phyloP scores from a whole-genome alignment of 92 coral and sea anemone genomes.

The Galaxea fascicularis region DNA sequence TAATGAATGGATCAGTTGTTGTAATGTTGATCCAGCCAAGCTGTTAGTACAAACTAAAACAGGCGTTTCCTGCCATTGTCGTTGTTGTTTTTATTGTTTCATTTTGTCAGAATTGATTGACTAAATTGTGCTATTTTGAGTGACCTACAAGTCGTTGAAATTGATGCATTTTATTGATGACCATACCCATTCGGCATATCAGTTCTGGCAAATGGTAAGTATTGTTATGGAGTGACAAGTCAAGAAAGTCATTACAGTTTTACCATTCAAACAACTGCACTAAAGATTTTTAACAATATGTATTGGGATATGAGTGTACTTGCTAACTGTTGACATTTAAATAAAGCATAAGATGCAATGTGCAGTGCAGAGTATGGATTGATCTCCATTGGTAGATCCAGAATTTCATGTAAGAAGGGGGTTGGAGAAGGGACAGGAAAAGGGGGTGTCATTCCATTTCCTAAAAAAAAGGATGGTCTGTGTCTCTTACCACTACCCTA shows the following conservation, averaged over 20 bases:
- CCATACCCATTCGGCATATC: neutral
- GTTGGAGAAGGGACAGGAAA: neutral
- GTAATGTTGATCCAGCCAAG: neutral
- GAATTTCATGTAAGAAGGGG: constrained; percentile 12
- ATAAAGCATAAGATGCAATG: constrained; percentile 3
- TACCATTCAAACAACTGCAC: neutral
- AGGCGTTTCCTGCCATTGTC: neutral
- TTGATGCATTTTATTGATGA: neutral
- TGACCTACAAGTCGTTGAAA: no score
- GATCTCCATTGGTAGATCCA: constrained; percentile 7
- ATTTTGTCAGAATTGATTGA: neutral
- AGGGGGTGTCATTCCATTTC: constrained; percentile 10
- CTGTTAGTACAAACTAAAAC: neutral
- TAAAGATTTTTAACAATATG: neutral
- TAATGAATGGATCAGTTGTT: constrained; percentile 9
- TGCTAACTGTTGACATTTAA: constrained; percentile 5
- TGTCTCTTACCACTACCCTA: no score
- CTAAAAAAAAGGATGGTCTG: neutral
- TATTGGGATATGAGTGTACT: constrained; percentile 3
- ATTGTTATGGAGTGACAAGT: constrained; percentile 3
- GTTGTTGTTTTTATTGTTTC: neutral
- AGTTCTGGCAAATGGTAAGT: neutral
- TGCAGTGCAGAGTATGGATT: constrained; percentile 9
- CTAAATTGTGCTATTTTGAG: constrained; percentile 6
- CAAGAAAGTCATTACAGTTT: constrained; percentile 5